Evolutionary conservation across 1,140 invertebrate species (phyloP).

Genomic region (Anastrepha ludens): DNA sequence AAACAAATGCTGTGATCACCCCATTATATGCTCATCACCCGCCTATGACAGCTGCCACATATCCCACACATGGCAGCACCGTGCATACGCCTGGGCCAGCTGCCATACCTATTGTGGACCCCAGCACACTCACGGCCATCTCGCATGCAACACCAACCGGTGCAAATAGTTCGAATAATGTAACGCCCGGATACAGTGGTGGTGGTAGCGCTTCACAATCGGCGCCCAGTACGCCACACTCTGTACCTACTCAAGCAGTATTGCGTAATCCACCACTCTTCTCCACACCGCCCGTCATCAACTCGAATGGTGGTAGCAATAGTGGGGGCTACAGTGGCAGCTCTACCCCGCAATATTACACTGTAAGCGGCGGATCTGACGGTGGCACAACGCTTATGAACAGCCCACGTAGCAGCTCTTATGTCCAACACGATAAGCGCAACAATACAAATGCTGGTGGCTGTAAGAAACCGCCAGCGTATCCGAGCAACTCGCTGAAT

Average conservation of each 20-base stretch:
- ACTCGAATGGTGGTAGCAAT: constrained; percentile 46
- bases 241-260: constrained; percentile 52
- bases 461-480: constrained; percentile 52
- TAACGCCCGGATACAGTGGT: constrained; percentile 29
- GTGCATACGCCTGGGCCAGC: constrained; percentile 56
- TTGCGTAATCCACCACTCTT: constrained; percentile 69
- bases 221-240: constrained; percentile 69
- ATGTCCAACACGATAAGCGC: constrained; percentile 66
- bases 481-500: constrained; percentile 62
- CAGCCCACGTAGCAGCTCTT: constrained; percentile 53
- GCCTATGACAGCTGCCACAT: constrained; percentile 40
- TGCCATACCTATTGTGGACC: constrained; percentile 58
- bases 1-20: constrained; percentile 67
- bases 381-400: constrained; percentile 35
- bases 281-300: constrained; percentile 66
- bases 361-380: constrained; percentile 57
- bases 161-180: constrained; percentile 54
- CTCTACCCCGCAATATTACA: constrained; percentile 69
- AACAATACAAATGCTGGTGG: constrained; percentile 57
- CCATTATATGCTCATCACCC: constrained; percentile 65
- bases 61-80: constrained; percentile 21
- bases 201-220: constrained; percentile 66
- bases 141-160: constrained; percentile 24
- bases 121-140: constrained; percentile 51
- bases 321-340: constrained; percentile 67